Evolutionary conservation across 2,888 invertebrate species (phyloP), one percentile per base, ranked within the genome.

Genomic region (Brassicogethes aeneus): DNA sequence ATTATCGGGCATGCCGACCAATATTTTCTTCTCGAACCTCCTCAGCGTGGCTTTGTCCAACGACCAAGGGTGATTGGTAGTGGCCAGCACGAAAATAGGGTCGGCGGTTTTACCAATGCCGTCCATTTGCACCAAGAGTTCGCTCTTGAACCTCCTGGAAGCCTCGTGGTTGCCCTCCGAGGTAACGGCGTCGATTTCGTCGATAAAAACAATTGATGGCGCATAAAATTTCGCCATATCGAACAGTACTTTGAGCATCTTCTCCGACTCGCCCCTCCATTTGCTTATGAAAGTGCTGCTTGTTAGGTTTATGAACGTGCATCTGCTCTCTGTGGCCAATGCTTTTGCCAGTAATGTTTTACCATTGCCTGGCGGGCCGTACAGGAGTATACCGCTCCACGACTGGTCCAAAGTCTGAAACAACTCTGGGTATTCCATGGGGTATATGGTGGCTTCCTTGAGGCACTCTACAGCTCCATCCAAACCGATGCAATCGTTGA

Each of bases 191-290:
- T 95, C 95, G 42, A 94, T 76, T 69, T 95, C 95, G 61, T 95
- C 95, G 36, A 95, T 77, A 66, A 95, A 95, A 55, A 95, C 87
- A 7, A 91, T 85, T 0, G 92, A 85, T 0, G 95, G 95, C 0
- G 91, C 81, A 60, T 86, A 82, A 61, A 54, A 51, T 48, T 60
- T 64, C 12, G 95, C 94, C 67, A 92, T 72, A 52, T 93, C 89
- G 65, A 93, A 93, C 34, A 95, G 70, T 0, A 90, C 82, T 70
- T 89, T 81, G 33, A 95, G 75, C 53, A 92, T 81, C 69, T 93
- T 94, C 70, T 95, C 95, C 0, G 93, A 93, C 54, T 96, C 95
- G 0, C 95, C 95, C 17, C 94, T 73, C 94, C 94, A 95, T 68
- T 96, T 96, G 57, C 89, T 91, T n/a, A 93, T 79, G 33, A 95